phyloP scores from a whole-genome alignment of 2,888 invertebrate species.

The Automeris io region DNA sequence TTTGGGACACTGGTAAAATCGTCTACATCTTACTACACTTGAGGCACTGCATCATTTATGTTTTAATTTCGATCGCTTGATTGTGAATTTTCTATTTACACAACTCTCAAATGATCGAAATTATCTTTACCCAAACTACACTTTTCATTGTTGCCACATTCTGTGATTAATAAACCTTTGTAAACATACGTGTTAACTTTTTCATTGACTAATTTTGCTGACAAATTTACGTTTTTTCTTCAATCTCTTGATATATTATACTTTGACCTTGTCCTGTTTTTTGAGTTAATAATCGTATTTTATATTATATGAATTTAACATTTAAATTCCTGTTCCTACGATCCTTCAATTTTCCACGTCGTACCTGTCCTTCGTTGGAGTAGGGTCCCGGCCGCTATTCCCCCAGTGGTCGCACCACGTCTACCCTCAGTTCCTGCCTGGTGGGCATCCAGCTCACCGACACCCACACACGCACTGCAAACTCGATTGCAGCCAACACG shows the following conservation, averaged over 20 bases:
- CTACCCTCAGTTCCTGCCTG: conserved; percentile 95
- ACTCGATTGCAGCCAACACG: conserved; percentile 69
- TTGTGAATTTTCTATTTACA: background rate
- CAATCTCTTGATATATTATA: too few species aligned
- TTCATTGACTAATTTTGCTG: too few species aligned
- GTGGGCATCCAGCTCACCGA: conserved; percentile 84
- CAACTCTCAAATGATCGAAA: background rate
- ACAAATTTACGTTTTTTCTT: too few species aligned
- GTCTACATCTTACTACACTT: conserved; percentile 53
- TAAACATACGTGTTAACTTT: too few species aligned
- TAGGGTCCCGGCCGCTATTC: conserved; percentile 88
- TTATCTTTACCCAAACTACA: too few species aligned
- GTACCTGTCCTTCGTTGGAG: background rate
- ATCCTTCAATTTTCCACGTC: background rate
- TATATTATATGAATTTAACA: too few species aligned
- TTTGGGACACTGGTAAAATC: conserved; percentile 75
- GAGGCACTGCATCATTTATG: conserved; percentile 35
- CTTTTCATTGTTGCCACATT: too few species aligned
- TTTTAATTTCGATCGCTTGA: conserved; percentile 21
- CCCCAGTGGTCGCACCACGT: conserved; percentile 97
- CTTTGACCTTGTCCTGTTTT: too few species aligned
- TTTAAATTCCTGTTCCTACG: background rate
- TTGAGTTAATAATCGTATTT: too few species aligned
- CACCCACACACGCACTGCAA: conserved; percentile 79
- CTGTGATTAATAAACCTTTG: too few species aligned